These are phyloP conservation scores for Poecilia gillii DNA, from an alignment of 2,797 vertebrate species.

Conservation along the genomic window DNA sequence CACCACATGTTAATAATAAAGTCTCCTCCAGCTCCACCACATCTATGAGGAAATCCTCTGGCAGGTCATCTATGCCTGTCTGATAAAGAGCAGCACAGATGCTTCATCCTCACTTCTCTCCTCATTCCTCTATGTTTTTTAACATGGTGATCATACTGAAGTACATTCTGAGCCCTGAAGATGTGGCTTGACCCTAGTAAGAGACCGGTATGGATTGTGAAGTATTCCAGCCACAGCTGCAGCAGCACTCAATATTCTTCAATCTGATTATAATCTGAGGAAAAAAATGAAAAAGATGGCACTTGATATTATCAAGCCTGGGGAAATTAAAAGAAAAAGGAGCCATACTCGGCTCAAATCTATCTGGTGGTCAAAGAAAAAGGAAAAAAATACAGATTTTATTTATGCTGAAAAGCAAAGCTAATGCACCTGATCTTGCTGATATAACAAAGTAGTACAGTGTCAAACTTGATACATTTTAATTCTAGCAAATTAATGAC, in stretches of 20 bases:
- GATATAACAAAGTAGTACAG: slow-evolving; percentile 9
- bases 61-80: slow-evolving; percentile 62
- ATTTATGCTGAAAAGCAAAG: slow-evolving; percentile 41
- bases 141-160: slow-evolving; percentile 20
- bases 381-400: slow-evolving; percentile 16
- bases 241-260: slow-evolving; percentile 46
- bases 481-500: slow-evolving; percentile 30
- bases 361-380: slow-evolving; percentile 21
- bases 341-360: slow-evolving; percentile 47
- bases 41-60: slow-evolving; percentile 73
- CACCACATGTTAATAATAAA: slow-evolving; percentile 73
- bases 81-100: slow-evolving; percentile 65
- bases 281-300: slow-evolving; percentile 43
- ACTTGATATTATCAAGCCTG: slow-evolving; percentile 47
- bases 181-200: slow-evolving; percentile 26
- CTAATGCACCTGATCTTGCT: slow-evolving; percentile 42
- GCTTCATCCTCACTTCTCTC: slow-evolving; percentile 44
- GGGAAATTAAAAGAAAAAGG: slow-evolving; percentile 49
- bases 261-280: slow-evolving; percentile 59
- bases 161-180: slow-evolving; percentile 22
- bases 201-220: slow-evolving; percentile 31
- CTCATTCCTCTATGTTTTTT: slow-evolving; percentile 35
- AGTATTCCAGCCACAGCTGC: slow-evolving; percentile 44
- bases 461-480: slow-evolving; percentile 18
- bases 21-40: slow-evolving; percentile 61